Base-by-base conservation (phyloP, 2,113 vertebrate species). In the Tamias sibiricus region DNA sequence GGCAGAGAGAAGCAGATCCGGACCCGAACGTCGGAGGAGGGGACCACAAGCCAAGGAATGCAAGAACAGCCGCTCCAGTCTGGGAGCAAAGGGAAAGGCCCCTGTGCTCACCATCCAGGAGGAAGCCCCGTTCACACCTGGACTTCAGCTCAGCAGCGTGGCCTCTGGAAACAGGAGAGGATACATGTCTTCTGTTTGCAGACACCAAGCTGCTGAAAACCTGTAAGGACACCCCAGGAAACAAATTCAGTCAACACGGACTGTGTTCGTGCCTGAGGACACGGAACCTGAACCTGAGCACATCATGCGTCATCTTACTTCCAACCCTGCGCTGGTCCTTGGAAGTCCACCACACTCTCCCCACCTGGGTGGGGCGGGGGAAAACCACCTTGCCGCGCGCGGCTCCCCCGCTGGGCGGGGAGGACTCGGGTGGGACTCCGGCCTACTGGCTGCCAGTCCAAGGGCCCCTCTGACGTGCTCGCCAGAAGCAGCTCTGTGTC, bases 401-500 rank as follows among this genome's bases (percentile, higher is more conserved):
- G 30, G 5, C 32, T 54, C 20, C 68, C 3, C 47, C n/a, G n/a
- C n/a, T 17, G 19, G 77, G 22, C 57, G 47, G 3, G 17, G 30
- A 1, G 13, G n/a, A 14, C 19, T 28, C 7, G 22, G 8, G 72
- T 19, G 12, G 7, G 40, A 47, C 13, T 7, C 1, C 0, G 2
- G 5, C 24, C 17, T 20, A 13, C 4, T 4, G 0, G 40, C 37
- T 8, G 6, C 8, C 9, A 7, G 10, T 42, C 14, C 32, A 2
- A 0, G 4, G 16, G 69, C 8, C 42, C 16, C 30, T 47, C 42
- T 49, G 40, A 2, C 44, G 35, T 40, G 4, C 20, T 0, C 0
- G 2, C 1, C 4, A 30, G 35, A 52, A 30, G 2, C 12, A 4
- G 20, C 32, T 76, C 26, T 2, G 26, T 0, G 0, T 10, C 22